Evolutionary conservation across 92 coral and sea anemone species (phyloP).

Genomic region (Zoanthus sansibaricus): DNA sequence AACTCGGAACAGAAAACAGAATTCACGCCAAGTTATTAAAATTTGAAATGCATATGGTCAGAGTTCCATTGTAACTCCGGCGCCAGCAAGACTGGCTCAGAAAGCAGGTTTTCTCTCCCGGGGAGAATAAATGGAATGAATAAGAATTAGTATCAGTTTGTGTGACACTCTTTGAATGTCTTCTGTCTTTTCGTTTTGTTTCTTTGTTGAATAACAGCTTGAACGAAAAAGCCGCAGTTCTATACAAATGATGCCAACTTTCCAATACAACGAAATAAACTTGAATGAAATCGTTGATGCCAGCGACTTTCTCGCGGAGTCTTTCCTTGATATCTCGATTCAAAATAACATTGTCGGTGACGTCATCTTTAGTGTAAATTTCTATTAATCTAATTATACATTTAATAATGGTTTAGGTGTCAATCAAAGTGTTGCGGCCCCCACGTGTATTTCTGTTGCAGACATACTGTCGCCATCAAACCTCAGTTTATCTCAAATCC

Average conservation of each 20-base stretch:
- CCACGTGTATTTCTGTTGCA: constrained; percentile 84
- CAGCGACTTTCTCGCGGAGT: constrained; percentile 27
- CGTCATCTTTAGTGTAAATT: constrained; percentile 82
- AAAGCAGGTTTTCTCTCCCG: constrained; percentile 80
- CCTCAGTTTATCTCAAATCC: constrained; percentile 74
- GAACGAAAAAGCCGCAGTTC: background rate
- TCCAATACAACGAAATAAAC: constrained; percentile 13
- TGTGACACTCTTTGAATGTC: constrained; percentile 60
- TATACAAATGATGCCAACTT: background rate
- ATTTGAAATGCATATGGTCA: constrained; percentile 94
- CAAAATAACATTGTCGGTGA: constrained; percentile 62
- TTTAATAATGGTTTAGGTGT: constrained; percentile 83
- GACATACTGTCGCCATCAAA: constrained; percentile 88
- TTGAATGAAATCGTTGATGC: constrained; percentile 1
- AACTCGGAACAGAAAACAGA: constrained; percentile 64
- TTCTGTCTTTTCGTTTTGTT: constrained; percentile 15
- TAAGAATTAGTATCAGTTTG: constrained; percentile 61
- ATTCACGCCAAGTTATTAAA: constrained; percentile 72
- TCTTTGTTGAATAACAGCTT: background rate
- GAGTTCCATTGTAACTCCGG: constrained; percentile 80
- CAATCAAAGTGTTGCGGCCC: constrained; percentile 76
- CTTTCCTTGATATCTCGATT: constrained; percentile 35
- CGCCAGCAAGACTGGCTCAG: constrained; percentile 82
- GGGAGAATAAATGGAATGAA: constrained; percentile 86
- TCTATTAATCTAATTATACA: constrained; percentile 90